Evolutionary conservation across 2,797 vertebrate genomes (phyloP).

Genomic region (Cebuella pygmaea): DNA sequence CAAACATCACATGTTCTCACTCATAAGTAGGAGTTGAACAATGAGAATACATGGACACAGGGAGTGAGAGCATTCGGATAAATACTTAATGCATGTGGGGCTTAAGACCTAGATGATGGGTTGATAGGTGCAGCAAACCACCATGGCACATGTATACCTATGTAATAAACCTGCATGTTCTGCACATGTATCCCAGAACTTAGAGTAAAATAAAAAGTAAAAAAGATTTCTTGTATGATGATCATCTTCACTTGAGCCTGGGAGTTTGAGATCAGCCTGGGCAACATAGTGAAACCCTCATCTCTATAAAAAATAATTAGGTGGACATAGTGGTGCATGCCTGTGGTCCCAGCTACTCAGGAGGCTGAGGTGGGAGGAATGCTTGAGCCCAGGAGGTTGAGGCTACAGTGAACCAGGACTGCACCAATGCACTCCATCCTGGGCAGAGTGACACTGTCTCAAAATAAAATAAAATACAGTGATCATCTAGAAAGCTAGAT

Average conservation of each 20-base stretch:
- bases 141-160: not conserved
- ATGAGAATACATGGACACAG: not conserved
- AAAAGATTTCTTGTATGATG: not conserved
- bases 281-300: not conserved
- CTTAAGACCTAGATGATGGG: not conserved
- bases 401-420: not conserved
- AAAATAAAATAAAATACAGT: not conserved
- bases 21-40: not conserved
- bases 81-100: not conserved
- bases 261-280: not conserved
- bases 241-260: not conserved
- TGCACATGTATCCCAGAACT: not conserved
- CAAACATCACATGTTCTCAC: not conserved
- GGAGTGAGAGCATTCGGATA: not conserved
- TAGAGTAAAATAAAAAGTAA: not conserved
- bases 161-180: not conserved
- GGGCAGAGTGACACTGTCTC: not conserved
- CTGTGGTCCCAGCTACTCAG: not conserved
- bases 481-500: not conserved
- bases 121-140: not conserved
- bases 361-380: not conserved
- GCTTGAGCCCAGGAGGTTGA: not conserved
- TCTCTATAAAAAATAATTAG: not conserved
- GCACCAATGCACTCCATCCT: not conserved
- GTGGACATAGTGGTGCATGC: not conserved